Evolutionary conservation across 2,888 invertebrate species (phyloP), one percentile per base, ranked within the genome.

Genomic region (Pegoplata infirma): DNA sequence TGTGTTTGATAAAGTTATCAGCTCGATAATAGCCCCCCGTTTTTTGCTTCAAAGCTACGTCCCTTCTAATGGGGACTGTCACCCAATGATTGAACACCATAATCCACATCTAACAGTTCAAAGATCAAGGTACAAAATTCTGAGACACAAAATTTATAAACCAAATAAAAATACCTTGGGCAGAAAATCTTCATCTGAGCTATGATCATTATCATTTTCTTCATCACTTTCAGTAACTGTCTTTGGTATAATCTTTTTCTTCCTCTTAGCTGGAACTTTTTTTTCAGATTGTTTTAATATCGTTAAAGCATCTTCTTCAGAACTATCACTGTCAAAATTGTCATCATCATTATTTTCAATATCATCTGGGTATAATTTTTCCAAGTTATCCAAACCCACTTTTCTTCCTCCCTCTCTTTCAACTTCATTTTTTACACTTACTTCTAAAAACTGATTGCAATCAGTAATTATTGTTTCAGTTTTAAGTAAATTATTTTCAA

Each of bases 251-350:
- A n/a, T 47, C 3, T 32, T 56, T 32, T 36, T 58, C 8, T 47
- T 36, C 17, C 21, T 36, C 46, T 5, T 17, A 2, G 12, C 1
- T 21, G 12, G 21, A 10, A 21, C 14, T 3, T 81, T 74, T 0
- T 81, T 40, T 4, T 40, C n/a, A 76, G 5, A 80, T 21, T 32
- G 82, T 81, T 64, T 81, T 82, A 72, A 83, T 81, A 59, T 84
- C 76, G 53, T 81, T 77, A 4, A 72, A 74, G 10, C 66, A 59
- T 32, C 69, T 32, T 72, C 61, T 14, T 69, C 53, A 28, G 7
- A 17, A 21, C 46, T 51, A 8, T 16, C 7, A 28, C 14, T 46
- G 7, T 25, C 58, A 10, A 17, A 23, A 23, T 71, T 46, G 14
- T 47, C 49, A 17, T 47, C 28, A 3, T 36, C 36, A 5, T 67